phyloP scores from a whole-genome alignment of 37 sponge, comb jelly and placozoan species.

The Diacarnus erythraeanus region DNA sequence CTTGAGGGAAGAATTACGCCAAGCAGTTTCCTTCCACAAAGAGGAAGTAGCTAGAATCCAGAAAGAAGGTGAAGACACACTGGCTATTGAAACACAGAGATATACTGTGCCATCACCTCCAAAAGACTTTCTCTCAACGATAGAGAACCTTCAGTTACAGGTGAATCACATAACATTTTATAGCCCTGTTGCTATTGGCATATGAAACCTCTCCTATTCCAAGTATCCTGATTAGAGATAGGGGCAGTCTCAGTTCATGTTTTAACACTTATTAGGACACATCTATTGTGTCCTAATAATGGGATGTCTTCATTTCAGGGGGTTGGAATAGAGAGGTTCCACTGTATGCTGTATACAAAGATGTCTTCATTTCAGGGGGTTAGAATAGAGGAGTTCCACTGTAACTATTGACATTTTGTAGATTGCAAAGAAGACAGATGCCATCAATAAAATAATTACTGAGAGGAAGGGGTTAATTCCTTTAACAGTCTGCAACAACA shows the following conservation, averaged over 20 bases:
- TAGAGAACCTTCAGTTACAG: conserved; percentile 30
- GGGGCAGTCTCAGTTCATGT: too few species aligned
- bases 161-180: not conserved
- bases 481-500: conserved; percentile 29
- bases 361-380: too few species aligned
- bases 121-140: not conserved
- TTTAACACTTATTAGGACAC: not conserved
- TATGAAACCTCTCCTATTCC: too few species aligned
- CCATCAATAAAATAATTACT: not conserved
- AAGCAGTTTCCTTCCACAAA: not conserved
- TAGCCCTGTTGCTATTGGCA: too few species aligned
- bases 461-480: conserved; percentile 26
- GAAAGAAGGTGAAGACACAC: not conserved
- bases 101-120: not conserved
- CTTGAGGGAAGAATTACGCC: conserved; percentile 2
- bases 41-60: not conserved
- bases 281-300: not conserved
- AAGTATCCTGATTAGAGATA: too few species aligned
- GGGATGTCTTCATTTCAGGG: not conserved
- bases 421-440: conserved; percentile 33
- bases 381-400: too few species aligned
- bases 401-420: not conserved
- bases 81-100: not conserved
- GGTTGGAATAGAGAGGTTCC: too few species aligned
- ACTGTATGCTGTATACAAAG: too few species aligned